These are phyloP conservation scores for Hyperoodon ampullatus DNA, from an alignment of 2,113 vertebrate genomes.

Conservation along the genomic window DNA sequence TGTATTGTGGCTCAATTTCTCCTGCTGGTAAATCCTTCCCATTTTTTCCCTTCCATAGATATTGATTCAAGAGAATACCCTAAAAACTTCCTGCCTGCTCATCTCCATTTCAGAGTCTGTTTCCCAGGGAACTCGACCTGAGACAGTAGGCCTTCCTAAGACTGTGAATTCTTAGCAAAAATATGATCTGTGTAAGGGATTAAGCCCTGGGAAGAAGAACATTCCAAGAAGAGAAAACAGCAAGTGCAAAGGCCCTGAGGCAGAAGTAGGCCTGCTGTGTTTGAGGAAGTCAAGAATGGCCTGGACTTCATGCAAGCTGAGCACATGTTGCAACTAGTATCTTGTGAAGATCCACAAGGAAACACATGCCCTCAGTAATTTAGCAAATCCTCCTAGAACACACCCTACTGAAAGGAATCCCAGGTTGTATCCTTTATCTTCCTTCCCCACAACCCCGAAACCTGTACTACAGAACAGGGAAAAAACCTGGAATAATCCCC, in stretches of 20 bases:
- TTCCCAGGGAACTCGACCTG: neutral
- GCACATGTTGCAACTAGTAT: neutral
- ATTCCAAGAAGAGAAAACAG: neutral
- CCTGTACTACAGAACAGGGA: neutral
- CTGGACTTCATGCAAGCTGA: neutral
- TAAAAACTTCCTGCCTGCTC: neutral
- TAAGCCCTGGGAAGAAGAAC: neutral
- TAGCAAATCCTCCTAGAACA: neutral
- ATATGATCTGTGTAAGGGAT: neutral
- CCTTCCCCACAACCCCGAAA: neutral
- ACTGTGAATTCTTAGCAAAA: neutral
- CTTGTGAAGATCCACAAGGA: neutral
- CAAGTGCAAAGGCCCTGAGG: neutral
- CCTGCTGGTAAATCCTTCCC: neutral
- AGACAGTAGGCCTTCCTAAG: neutral
- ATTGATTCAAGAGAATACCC: neutral
- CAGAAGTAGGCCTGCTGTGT: neutral
- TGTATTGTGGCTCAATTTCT: neutral
- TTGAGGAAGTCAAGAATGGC: neutral
- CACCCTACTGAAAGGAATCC: neutral
- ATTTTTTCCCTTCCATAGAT: neutral
- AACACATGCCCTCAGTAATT: neutral
- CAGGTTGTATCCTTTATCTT: neutral
- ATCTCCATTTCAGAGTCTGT: neutral
- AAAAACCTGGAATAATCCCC: neutral